Evolutionary conservation across 2,888 invertebrate genomes (phyloP).

Genomic region (Pasiphila rectangulata): DNA sequence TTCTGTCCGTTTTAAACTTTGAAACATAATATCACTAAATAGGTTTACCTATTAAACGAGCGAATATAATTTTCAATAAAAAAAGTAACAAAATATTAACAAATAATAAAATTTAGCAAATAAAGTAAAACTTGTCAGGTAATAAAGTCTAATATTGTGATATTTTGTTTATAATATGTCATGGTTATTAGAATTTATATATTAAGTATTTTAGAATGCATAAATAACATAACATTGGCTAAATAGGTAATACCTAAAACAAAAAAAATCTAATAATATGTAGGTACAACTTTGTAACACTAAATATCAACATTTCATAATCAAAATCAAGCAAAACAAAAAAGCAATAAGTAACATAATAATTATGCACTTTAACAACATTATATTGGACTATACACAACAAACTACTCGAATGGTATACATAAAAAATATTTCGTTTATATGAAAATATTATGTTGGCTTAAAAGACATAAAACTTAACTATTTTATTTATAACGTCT

Average conservation of each 20-base stretch:
- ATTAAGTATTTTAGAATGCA: neutral
- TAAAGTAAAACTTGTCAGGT: too few species aligned
- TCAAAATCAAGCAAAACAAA: slow-evolving; percentile 19
- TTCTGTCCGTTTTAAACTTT: slow-evolving; percentile 36
- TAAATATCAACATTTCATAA: slow-evolving; percentile 1
- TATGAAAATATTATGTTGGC: neutral
- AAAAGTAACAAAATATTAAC: slow-evolving; percentile 49
- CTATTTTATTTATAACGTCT: neutral
- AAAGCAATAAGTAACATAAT: slow-evolving; percentile 22
- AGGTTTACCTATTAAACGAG: slow-evolving; percentile 20
- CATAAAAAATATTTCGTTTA: slow-evolving; percentile 2
- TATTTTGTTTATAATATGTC: slow-evolving; percentile 15
- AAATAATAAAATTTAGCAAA: slow-evolving; percentile 1
- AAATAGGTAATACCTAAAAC: slow-evolving; percentile 1
- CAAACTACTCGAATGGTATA: slow-evolving; percentile 19
- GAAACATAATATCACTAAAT: slow-evolving; percentile 51
- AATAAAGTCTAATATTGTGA: slow-evolving; percentile 13
- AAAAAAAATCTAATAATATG: slow-evolving; percentile 3
- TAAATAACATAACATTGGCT: neutral
- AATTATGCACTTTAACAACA: slow-evolving; percentile 20
- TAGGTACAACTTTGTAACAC: slow-evolving; percentile 4
- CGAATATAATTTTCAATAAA: slow-evolving; percentile 35
- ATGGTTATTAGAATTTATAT: slow-evolving; percentile 11
- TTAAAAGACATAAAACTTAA: neutral
- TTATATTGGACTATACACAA: slow-evolving; percentile 31